Conservation (phyloP, 2,888 invertebrate genomes). For the Argynnis bischoffii region DNA sequence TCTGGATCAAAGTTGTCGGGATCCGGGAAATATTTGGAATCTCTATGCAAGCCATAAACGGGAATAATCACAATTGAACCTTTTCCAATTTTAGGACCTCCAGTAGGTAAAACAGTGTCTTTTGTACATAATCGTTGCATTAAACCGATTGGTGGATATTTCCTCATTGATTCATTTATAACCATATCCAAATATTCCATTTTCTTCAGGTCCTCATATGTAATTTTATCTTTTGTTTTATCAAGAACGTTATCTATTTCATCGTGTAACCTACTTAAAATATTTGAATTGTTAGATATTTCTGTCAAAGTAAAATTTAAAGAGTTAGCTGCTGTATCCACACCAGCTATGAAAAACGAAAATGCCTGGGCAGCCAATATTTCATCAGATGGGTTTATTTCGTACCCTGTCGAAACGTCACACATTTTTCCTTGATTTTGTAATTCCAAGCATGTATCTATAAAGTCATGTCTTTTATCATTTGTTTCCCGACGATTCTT, state of each 20-base stretch:
- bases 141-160: slow-evolving; percentile 59
- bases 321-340: slow-evolving; percentile 66
- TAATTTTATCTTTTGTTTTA: slow-evolving; percentile 48
- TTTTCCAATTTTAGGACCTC: slow-evolving; percentile 52
- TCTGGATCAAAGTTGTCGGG: slow-evolving; percentile 70
- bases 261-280: slow-evolving; percentile 58
- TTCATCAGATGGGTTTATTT: slow-evolving; percentile 57
- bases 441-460: slow-evolving; percentile 60
- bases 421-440: slow-evolving; percentile 56
- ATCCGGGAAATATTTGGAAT: slow-evolving; percentile 60
- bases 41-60: slow-evolving; percentile 59
- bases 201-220: slow-evolving; percentile 51
- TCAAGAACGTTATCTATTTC: slow-evolving; percentile 63
- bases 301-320: slow-evolving; percentile 64
- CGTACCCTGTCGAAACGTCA: slow-evolving; percentile 53
- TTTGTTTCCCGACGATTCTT: slow-evolving; percentile 47
- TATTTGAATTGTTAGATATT: slow-evolving; percentile 59
- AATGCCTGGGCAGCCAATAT: slow-evolving; percentile 68
- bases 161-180: slow-evolving; percentile 59
- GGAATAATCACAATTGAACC: slow-evolving; percentile 49
- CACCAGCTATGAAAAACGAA: slow-evolving; percentile 71
- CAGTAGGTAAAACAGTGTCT: slow-evolving; percentile 52
- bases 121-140: slow-evolving; percentile 56
- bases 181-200: slow-evolving; percentile 68
- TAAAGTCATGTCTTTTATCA: slow-evolving; percentile 55